Base-by-base conservation (phyloP, 2,797 vertebrate species). In the Sebastes trivittatus region DNA sequence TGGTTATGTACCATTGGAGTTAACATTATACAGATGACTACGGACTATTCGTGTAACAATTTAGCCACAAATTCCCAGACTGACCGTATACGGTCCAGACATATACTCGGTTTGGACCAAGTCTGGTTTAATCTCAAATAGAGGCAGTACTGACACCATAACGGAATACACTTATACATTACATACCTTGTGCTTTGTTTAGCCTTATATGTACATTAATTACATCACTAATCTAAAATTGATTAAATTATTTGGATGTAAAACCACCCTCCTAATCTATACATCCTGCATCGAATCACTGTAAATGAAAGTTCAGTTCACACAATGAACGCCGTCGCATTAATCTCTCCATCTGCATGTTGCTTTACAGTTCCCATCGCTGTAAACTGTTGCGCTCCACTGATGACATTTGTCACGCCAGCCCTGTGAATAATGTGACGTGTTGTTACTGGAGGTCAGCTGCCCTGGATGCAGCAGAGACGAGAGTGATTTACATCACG, bases 391-490 rank as follows among this genome's bases (percentile, higher is more conserved):
- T 6, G 10, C 25, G 10, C 4, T 32, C 3, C 20, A 27, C 59
- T 23, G 71, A 32, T n/a, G 63, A 59, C 46, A 27, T 1, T n/a
- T 34, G 16, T 14, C 2, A 22, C 20, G 36, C 4, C 63, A 2
- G 3, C 14, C 75, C n/a, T 78, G 61, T 55, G 56, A 70, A 60
- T 67, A 52, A 62, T 22, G 63, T 14, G 3, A 38, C 29, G 49
- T 9, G 34, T 68, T 58, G 46, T 68, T 54, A 25, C 30, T 27
- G 25, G 34, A 81, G 61, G 63, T 83, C 62, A 29, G 25, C 52
- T 72, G 70, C n/a, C 73, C 72, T 56, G 36, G n/a, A 38, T 18
- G 64, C 81, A 55, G 59, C 52, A 2, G 61, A 55, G 61, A 80
- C 69, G 29, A 85, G 74, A 72, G 65, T 1, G 67, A 46, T 65